A percentile compares a stretch with the other conserved stretches of the same genome.
Conservation (phyloP, 2,797 vertebrate genomes). For the Anniella stebbinsi region DNA sequence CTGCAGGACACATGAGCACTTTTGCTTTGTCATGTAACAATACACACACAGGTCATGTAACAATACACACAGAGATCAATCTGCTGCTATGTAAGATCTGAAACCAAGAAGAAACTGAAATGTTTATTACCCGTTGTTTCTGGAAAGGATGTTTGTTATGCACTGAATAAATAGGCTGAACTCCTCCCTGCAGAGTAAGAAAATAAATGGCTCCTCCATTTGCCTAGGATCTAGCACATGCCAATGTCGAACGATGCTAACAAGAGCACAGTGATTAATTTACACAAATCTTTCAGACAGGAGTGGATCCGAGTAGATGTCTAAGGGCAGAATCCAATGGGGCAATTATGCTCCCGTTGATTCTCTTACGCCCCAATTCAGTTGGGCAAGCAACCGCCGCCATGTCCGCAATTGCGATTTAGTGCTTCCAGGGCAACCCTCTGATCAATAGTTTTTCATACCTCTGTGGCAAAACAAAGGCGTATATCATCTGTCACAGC, state of each 20-base stretch:
- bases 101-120: accelerated
- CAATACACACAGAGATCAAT: accelerated
- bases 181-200: neutral
- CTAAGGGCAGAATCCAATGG: neutral
- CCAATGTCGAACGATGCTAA: neutral
- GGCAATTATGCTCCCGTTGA: no score
- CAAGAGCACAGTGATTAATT: neutral
- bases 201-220: neutral
- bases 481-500: neutral
- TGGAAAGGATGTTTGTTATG: neutral
- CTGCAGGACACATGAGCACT: neutral
- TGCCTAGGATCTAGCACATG: neutral
- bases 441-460: neutral
- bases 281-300: neutral
- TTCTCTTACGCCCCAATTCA: no score
- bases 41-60: accelerated
- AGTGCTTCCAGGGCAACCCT: neutral
- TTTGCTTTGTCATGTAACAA: neutral
- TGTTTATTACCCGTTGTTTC: neutral
- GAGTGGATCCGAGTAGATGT: neutral
- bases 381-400: no score
- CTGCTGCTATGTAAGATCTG: neutral
- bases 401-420: no score
- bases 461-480: neutral
- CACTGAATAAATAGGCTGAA: neutral